Base-by-base conservation (phyloP, 2,113 vertebrate genomes). In the Myanophis thanlyinensis region DNA sequence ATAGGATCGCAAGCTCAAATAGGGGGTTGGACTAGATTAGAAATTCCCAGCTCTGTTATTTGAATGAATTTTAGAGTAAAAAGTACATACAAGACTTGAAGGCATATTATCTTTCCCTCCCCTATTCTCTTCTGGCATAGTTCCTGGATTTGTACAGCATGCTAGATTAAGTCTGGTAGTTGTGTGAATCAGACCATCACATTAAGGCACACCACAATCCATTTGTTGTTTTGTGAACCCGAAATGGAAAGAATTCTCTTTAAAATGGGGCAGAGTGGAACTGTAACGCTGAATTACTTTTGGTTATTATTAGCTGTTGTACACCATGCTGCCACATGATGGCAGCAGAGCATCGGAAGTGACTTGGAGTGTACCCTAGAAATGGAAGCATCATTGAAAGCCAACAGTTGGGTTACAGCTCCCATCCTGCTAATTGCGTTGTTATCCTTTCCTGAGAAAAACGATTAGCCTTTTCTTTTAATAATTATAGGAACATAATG, bases 331-430 rank as follows among this genome's bases (percentile, higher is more conserved):
- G 91, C 97, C 97, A 96, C 97, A 90, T 15, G 97, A 93, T 95
- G 96, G 95, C 94, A 95, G 96, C 96, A 96, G 94, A 97, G 94
- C 94, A 95, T 92, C 0, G 27, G 47, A 86, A 96, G 96, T 89
- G 30, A 54, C 20, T 15, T 18, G 11, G 25, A 13, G 0, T 20
- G 27, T 4, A 11, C 22, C 22, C 0, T 6, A 2, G 73, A 53
- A 51, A 23, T 88, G 49, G 11, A 88, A 10, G 25, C 52, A 4
- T 46, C 80, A 10, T 44, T 51, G 54, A 48, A 22, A 40, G 7
- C 47, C 10, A 3, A 73, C 2, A 10, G 85, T 51, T 15, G 85
- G 11, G 54, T 23, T 22, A 15, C 20, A 25, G 62, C 25, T 1
- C 0, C 0, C 9, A 18, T 35, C 62, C 18, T 9, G 73, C 35